Evolutionary conservation across 2,113 vertebrate genomes (phyloP).

Genomic region (Bambusicola thoracicus): DNA sequence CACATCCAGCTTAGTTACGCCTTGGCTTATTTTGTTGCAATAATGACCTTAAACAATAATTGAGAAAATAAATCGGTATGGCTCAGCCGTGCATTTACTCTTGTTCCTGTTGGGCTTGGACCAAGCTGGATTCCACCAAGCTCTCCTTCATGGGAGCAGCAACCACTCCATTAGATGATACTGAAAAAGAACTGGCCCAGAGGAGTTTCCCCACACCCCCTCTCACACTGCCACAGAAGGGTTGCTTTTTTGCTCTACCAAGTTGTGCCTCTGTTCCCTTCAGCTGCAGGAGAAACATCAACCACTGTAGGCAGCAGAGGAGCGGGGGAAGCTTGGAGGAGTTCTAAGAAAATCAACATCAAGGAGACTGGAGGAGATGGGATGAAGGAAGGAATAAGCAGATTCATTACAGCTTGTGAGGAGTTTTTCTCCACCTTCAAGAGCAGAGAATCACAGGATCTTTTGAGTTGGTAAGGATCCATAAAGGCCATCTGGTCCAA

Average conservation of each 20-base stretch:
- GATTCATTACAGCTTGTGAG: neutral
- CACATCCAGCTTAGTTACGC: neutral
- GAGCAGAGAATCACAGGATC: neutral
- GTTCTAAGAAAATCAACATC: neutral
- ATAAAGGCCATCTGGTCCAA: too few relatives aligned
- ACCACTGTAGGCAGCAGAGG: neutral
- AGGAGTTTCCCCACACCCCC: neutral
- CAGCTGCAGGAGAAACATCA: neutral
- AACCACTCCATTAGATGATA: neutral
- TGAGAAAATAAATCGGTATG: conserved; percentile 6
- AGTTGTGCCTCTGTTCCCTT: neutral
- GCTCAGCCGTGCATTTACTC: neutral
- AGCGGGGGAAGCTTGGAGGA: neutral
- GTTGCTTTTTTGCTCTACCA: neutral
- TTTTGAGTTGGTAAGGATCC: too few relatives aligned
- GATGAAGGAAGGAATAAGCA: neutral
- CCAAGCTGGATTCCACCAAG: neutral
- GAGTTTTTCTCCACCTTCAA: neutral
- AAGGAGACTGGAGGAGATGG: neutral
- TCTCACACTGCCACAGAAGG: neutral
- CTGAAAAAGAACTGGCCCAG: neutral
- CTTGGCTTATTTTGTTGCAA: neutral
- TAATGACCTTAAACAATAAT: conserved; percentile 47
- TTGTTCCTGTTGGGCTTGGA: neutral
- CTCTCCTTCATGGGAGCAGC: rapidly evolving